phyloP scores from a whole-genome alignment of 2,888 invertebrate genomes.

The Mystacides longicornis region DNA sequence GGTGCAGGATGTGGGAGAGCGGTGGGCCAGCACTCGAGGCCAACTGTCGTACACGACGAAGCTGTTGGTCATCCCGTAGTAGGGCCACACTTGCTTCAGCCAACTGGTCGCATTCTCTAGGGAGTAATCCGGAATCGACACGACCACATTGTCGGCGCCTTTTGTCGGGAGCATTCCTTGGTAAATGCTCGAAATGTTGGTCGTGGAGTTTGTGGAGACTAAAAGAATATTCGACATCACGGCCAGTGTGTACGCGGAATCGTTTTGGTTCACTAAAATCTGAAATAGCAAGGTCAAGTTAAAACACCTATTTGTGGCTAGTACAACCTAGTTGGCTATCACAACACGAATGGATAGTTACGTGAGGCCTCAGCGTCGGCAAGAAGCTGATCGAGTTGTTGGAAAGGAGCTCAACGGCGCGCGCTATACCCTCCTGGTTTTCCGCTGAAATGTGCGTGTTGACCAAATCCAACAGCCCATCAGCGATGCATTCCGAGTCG shows the following conservation, averaged over 20 bases:
- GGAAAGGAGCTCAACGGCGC: neutral
- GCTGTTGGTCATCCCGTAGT: constrained; percentile 35
- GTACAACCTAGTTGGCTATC: too few species aligned
- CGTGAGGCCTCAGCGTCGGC: constrained; percentile 22
- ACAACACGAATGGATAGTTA: constrained; percentile 7
- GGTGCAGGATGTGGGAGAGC: constrained; percentile 31
- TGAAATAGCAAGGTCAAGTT: constrained; percentile 6
- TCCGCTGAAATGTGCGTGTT: constrained; percentile 10
- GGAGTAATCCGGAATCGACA: constrained; percentile 21
- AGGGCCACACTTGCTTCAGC: constrained; percentile 15
- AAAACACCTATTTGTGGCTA: too few species aligned
- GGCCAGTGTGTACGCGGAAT: constrained; percentile 4
- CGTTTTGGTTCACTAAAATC: constrained; percentile 5
- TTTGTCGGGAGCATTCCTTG: neutral
- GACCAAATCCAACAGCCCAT: constrained; percentile 18
- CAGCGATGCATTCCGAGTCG: constrained; percentile 22
- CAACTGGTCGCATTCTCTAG: constrained; percentile 4
- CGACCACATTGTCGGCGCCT: constrained; percentile 3
- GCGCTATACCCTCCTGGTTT: constrained; percentile 3
- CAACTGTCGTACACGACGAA: constrained; percentile 49
- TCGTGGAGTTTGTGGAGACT: too few species aligned
- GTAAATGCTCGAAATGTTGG: neutral
- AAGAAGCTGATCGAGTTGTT: constrained; percentile 15
- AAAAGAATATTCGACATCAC: constrained; percentile 3
- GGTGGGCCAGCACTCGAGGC: constrained; percentile 38